Conservation (phyloP, 2,113 vertebrate genomes). For the Condylura cristata region DNA sequence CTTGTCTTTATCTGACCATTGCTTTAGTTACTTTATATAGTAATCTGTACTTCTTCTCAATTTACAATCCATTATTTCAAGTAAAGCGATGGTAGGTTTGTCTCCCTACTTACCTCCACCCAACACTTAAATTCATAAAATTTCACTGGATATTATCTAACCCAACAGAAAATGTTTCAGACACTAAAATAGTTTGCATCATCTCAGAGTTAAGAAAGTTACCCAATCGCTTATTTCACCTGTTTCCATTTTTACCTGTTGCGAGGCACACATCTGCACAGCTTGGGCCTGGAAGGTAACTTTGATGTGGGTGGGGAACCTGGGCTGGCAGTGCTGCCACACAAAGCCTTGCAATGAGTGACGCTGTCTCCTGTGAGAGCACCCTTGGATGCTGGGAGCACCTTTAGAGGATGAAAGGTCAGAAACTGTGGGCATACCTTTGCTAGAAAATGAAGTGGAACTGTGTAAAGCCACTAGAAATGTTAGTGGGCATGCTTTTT, state of each 20-base stretch:
- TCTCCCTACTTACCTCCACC: not conserved
- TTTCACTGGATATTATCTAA: conserved; percentile 36
- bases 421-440: not conserved
- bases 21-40: not conserved
- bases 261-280: not conserved
- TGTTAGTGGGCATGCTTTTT: no score
- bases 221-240: not conserved
- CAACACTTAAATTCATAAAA: conserved; percentile 23
- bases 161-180: not conserved
- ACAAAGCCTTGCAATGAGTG: not conserved
- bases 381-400: not conserved
- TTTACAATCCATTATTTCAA: conserved; percentile 14
- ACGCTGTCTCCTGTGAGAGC: not conserved
- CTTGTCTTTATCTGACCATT: no score
- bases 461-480: not conserved
- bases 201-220: conserved; percentile 17
- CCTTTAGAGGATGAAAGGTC: not conserved
- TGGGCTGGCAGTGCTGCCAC: not conserved
- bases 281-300: not conserved
- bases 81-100: not conserved
- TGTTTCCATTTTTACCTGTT: not conserved
- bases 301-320: not conserved
- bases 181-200: not conserved
- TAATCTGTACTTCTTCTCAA: not conserved
- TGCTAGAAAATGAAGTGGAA: conserved; percentile 4